A percentile compares a stretch with the other conserved stretches of the same genome.
These are phyloP conservation scores for Noctua pronuba DNA, from an alignment of 2,888 invertebrate genomes.

Conservation along the genomic window DNA sequence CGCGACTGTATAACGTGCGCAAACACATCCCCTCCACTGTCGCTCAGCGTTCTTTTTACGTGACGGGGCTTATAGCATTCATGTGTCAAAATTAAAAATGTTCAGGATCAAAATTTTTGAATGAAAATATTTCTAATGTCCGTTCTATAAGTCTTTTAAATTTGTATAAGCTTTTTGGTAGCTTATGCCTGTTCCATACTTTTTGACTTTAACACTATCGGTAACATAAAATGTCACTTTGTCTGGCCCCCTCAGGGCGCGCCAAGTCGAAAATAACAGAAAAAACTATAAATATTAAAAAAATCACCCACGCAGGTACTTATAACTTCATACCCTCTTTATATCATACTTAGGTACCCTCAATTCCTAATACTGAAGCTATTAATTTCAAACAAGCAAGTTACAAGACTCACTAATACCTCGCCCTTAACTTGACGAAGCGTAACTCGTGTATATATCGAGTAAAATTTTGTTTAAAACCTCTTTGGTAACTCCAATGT, in stretches of 20 bases:
- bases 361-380: slow-evolving; percentile 1
- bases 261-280: not conserved
- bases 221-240: not conserved
- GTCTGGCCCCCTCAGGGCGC: not conserved
- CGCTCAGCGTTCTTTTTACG: too few relatives aligned
- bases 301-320: not conserved
- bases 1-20: too few relatives aligned
- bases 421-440: slow-evolving; percentile 33
- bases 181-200: not conserved
- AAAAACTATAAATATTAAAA: too few relatives aligned
- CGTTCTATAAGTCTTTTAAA: not conserved
- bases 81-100: too few relatives aligned
- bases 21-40: too few relatives aligned
- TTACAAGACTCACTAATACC: slow-evolving; percentile 52
- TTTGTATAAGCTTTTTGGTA: not conserved
- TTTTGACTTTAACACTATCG: not conserved
- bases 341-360: slow-evolving; percentile 16
- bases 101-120: too few relatives aligned
- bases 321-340: slow-evolving; percentile 7
- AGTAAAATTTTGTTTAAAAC: slow-evolving; percentile 55
- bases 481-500: slow-evolving; percentile 24
- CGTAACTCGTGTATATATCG: slow-evolving; percentile 33
- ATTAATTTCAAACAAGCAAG: slow-evolving; percentile 34
- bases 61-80: too few relatives aligned
- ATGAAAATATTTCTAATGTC: too few relatives aligned